phyloP scores from a whole-genome alignment of 2,113 vertebrate species.

The Gopherus evgoodei region DNA sequence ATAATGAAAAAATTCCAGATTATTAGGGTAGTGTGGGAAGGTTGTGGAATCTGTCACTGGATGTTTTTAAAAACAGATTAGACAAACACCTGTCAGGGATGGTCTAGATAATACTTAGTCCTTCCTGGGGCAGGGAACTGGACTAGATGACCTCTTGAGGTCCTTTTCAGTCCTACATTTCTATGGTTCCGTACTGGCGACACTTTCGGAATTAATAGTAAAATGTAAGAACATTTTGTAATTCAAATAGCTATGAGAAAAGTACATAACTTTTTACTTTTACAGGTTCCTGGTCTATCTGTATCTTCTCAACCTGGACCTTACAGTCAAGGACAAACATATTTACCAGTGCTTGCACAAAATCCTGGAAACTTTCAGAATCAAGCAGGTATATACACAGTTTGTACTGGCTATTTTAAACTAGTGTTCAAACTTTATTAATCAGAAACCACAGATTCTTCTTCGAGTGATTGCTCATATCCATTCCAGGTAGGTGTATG shows the following conservation, averaged over 20 bases:
- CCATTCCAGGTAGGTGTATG: too few relatives aligned
- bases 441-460: not conserved
- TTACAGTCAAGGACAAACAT: conserved; percentile 84
- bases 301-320: conserved; percentile 73
- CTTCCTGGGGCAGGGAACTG: not conserved
- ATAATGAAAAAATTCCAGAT: not conserved
- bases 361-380: conserved; percentile 86
- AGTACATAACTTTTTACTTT: conserved; percentile 29
- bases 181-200: not conserved
- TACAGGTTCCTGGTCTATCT: conserved; percentile 77
- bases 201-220: not conserved
- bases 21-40: not conserved
- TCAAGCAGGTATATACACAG: conserved; percentile 81
- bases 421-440: not conserved
- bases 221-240: not conserved
- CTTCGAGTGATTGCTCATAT: too few relatives aligned
- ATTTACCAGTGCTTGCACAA: conserved; percentile 81
- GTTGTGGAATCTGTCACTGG: not conserved
- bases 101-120: not conserved
- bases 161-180: not conserved
- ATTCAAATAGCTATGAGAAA: not conserved
- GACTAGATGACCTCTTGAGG: not conserved
- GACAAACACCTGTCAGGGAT: too few relatives aligned
- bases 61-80: not conserved
- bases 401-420: not conserved